A percentile compares a stretch with the other conserved stretches of the same genome.
Conservation (phyloP, 2,888 invertebrate genomes). For the Thereva unica region DNA sequence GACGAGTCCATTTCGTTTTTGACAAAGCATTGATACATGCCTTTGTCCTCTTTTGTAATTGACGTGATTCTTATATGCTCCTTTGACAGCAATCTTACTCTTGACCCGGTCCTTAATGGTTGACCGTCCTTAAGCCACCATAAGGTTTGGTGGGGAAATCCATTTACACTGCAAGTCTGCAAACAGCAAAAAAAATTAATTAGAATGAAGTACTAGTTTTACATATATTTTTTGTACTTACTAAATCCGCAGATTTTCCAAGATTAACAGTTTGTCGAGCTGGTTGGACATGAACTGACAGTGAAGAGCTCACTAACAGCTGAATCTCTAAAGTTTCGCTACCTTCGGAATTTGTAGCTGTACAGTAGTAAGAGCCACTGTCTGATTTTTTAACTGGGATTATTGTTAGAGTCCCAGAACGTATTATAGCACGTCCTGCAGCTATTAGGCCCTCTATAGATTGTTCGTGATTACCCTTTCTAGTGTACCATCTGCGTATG, state of each 20-base stretch:
- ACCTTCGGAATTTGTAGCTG: slow-evolving; percentile 62
- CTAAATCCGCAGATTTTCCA: slow-evolving; percentile 79
- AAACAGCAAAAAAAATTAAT: too few species aligned
- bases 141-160: slow-evolving; percentile 76
- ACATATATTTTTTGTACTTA: slow-evolving; percentile 55
- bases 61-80: slow-evolving; percentile 65
- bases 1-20: slow-evolving; percentile 80
- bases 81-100: slow-evolving; percentile 62
- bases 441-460: slow-evolving; percentile 58
- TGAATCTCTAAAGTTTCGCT: slow-evolving; percentile 62
- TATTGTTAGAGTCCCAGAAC: slow-evolving; percentile 62
- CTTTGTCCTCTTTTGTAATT: slow-evolving; percentile 78
- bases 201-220: too few species aligned
- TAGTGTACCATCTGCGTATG: slow-evolving; percentile 59
- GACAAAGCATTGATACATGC: slow-evolving; percentile 89
- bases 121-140: slow-evolving; percentile 79
- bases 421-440: slow-evolving; percentile 59
- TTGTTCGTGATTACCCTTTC: slow-evolving; percentile 59
- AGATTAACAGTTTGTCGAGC: slow-evolving; percentile 76
- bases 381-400: slow-evolving; percentile 60
- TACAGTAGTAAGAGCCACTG: slow-evolving; percentile 61
- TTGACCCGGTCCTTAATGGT: slow-evolving; percentile 63
- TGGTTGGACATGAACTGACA: slow-evolving; percentile 77
- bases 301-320: slow-evolving; percentile 66
- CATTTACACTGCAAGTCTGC: slow-evolving; percentile 77